A percentile compares a stretch with the other conserved stretches of the same genome.
Evolutionary conservation across 2,888 invertebrate species (phyloP).

Genomic region (Polia nebulosa): DNA sequence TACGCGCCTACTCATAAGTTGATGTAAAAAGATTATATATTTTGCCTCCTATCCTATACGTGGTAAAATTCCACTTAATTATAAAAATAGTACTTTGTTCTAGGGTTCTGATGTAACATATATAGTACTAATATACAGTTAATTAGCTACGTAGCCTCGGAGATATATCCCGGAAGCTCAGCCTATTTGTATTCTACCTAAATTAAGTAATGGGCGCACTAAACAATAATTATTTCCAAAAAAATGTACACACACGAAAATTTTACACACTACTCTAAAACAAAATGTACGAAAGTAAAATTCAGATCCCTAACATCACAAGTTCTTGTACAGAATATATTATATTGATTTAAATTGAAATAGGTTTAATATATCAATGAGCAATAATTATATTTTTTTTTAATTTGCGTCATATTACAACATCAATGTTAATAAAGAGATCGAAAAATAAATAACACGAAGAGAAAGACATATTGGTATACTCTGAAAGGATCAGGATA

Average conservation of each 20-base stretch:
- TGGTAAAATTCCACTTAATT: not conserved
- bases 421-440: not conserved
- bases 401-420: not conserved
- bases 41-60: not conserved
- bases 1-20: not conserved
- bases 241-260: slow-evolving; percentile 14
- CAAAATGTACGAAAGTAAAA: slow-evolving; percentile 19
- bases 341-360: not conserved
- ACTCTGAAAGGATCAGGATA: not conserved
- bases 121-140: not conserved
- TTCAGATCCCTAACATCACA: slow-evolving; percentile 28
- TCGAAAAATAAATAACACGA: not conserved
- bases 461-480: not conserved
- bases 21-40: not conserved
- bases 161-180: not conserved
- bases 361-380: not conserved
- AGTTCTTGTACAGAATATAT: slow-evolving; percentile 8
- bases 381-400: not conserved
- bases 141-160: not conserved
- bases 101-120: not conserved
- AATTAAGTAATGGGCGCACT: slow-evolving; percentile 38
- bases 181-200: slow-evolving; percentile 4
- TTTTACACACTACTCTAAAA: not conserved
- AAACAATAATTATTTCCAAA: not conserved
- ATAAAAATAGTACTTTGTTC: not conserved